phyloP scores from a whole-genome alignment of 2,113 vertebrate genomes.

The Brachyhypopomus occidentalis region DNA sequence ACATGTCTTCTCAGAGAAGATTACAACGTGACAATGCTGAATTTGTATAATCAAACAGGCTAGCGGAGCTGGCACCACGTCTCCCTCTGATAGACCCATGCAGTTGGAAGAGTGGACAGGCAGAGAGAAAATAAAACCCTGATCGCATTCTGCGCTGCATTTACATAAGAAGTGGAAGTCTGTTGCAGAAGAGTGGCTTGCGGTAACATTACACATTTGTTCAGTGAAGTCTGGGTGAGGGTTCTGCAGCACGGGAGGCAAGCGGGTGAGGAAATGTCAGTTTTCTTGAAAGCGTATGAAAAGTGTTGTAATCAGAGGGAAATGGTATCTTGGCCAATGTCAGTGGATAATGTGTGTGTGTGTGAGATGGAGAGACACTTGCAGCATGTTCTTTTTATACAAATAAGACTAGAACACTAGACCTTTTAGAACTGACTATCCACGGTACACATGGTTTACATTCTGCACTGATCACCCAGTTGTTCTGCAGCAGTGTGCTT shows the following conservation, averaged over 20 bases:
- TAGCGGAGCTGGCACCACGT: conserved; percentile 26
- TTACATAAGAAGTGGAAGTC: conserved; percentile 63
- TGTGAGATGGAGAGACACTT: neutral
- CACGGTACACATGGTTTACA: conserved; percentile 8
- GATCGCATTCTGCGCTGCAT: conserved; percentile 55
- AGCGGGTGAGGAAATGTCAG: conserved; percentile 53
- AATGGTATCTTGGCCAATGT: conserved; percentile 52
- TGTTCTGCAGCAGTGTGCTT: conserved; percentile 20
- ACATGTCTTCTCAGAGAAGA: conserved; percentile 39
- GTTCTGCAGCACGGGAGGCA: conserved; percentile 46
- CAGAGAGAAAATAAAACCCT: conserved; percentile 61
- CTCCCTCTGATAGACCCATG: conserved; percentile 48
- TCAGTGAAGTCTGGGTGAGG: conserved; percentile 57
- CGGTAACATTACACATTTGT: conserved; percentile 59
- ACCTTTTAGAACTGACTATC: conserved; percentile 5
- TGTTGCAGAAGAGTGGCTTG: conserved; percentile 59
- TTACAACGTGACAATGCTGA: conserved; percentile 51
- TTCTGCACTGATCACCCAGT: neutral
- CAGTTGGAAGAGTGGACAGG: conserved; percentile 43
- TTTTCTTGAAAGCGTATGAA: conserved; percentile 59
- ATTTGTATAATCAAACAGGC: conserved; percentile 55
- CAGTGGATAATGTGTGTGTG: neutral
- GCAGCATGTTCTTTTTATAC: neutral
- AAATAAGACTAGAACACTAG: conserved; percentile 10
- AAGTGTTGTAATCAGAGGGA: conserved; percentile 52